These are phyloP conservation scores for Eurypyga helias DNA, from an alignment of 2,113 vertebrate genomes.

Conservation along the genomic window DNA sequence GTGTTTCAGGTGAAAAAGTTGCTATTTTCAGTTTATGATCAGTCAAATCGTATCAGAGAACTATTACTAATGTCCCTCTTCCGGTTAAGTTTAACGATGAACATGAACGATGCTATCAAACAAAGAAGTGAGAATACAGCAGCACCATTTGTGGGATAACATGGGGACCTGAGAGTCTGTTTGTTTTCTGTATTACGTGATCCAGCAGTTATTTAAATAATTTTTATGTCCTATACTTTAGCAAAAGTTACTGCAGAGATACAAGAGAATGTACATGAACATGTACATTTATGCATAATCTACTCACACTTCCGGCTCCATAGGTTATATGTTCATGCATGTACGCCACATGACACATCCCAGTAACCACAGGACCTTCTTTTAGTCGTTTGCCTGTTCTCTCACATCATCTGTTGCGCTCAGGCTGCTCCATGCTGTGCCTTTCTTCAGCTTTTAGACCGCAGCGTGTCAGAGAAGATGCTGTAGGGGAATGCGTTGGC, in stretches of 20 bases:
- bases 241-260: not conserved
- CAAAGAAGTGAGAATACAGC: not conserved
- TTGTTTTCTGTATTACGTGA: not conserved
- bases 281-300: not conserved
- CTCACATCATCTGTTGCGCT: not conserved
- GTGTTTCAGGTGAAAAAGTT: not conserved
- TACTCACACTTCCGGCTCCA: not conserved
- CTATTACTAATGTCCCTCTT: not conserved
- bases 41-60: not conserved
- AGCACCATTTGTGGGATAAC: not conserved
- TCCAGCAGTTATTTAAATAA: not conserved
- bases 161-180: fast-evolving
- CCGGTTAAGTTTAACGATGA: not conserved
- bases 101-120: not conserved
- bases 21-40: not conserved
- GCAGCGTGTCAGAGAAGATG: not conserved
- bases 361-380: not conserved
- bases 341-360: not conserved
- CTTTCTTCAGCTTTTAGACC: not conserved
- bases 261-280: not conserved
- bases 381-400: not conserved
- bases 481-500: not conserved
- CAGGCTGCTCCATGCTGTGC: not conserved
- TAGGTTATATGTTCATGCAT: not conserved
- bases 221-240: not conserved